Percentiles rank a stretch among this genome's conserved stretches.
phyloP scores from a whole-genome alignment of 2,113 vertebrate species.

The Tautogolabrus adspersus region DNA sequence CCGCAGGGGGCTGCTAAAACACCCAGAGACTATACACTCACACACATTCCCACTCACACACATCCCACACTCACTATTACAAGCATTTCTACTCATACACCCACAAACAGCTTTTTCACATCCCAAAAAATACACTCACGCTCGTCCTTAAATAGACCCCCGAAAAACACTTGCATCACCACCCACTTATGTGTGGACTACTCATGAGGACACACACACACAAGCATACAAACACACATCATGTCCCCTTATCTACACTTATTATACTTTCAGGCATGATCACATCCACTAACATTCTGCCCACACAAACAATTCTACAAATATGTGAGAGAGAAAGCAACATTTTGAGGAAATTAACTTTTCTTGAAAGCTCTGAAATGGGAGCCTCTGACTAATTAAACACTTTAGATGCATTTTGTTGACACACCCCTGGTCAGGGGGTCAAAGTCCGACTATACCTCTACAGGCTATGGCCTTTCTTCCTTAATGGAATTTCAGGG shows the following conservation, averaged over 20 bases:
- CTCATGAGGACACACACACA: conserved; percentile 5
- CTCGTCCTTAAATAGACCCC: conserved; percentile 7
- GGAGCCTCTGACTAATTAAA: background rate
- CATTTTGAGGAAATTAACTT: background rate
- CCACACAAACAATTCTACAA: background rate
- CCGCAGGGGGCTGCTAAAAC: conserved; percentile 49
- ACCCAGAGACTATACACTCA: conserved; percentile 40
- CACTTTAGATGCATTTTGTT: background rate
- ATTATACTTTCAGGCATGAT: background rate
- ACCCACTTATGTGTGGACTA: conserved; percentile 11
- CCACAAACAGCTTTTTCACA: conserved; percentile 23
- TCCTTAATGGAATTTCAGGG: too few relatives aligned
- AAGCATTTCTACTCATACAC: background rate
- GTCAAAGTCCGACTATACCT: too few relatives aligned
- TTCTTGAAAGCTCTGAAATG: background rate
- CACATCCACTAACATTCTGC: background rate
- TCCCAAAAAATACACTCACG: conserved; percentile 2
- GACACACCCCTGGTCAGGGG: background rate
- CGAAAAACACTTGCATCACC: background rate
- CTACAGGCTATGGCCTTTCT: background rate
- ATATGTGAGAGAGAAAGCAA: background rate
- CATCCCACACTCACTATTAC: conserved; percentile 4
- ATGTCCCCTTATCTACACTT: conserved; percentile 1
- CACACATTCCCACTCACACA: conserved; percentile 4
- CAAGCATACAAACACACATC: background rate